Conservation (phyloP, 2,797 vertebrate species). For the Ambastaia sidthimunki region DNA sequence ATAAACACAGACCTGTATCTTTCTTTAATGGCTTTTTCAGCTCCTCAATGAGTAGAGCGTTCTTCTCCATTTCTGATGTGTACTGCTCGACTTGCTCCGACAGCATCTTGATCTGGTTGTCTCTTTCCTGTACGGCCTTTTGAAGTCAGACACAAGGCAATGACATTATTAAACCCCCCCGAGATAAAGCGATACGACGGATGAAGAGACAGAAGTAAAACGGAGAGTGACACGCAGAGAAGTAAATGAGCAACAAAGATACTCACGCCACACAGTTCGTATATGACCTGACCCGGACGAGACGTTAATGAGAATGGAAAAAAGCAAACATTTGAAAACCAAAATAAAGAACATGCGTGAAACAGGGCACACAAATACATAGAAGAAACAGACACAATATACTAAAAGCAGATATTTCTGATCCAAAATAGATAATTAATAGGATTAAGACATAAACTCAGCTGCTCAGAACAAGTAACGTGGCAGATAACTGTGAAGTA, state of each 20-base stretch:
- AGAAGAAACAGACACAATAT: neutral
- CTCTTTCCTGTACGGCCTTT: slow-evolving; percentile 89
- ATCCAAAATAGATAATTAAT: neutral
- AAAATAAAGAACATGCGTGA: slow-evolving; percentile 38
- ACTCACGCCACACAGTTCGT: slow-evolving; percentile 84
- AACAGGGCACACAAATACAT: slow-evolving; percentile 28
- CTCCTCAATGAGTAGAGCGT: slow-evolving; percentile 83
- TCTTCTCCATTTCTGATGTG: slow-evolving; percentile 92
- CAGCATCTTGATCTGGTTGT: slow-evolving; percentile 90
- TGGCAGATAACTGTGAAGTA: no score
- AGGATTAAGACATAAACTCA: no score
- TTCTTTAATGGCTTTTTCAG: slow-evolving; percentile 84
- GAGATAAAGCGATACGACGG: slow-evolving; percentile 9
- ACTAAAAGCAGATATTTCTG: neutral
- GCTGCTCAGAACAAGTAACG: no score
- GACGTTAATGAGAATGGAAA: slow-evolving; percentile 54
- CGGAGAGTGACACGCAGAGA: slow-evolving; percentile 29
- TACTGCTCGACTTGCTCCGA: slow-evolving; percentile 90
- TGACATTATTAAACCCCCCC: slow-evolving; percentile 2
- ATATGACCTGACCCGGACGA: slow-evolving; percentile 78
- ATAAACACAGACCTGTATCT: slow-evolving; percentile 78
- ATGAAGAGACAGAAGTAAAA: slow-evolving; percentile 32
- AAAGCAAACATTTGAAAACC: slow-evolving; percentile 40
- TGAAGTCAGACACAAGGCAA: slow-evolving; percentile 22
- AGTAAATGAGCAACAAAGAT: slow-evolving; percentile 43